Conservation (phyloP, 2,797 vertebrate species). For the Pelochelys cantorii region DNA sequence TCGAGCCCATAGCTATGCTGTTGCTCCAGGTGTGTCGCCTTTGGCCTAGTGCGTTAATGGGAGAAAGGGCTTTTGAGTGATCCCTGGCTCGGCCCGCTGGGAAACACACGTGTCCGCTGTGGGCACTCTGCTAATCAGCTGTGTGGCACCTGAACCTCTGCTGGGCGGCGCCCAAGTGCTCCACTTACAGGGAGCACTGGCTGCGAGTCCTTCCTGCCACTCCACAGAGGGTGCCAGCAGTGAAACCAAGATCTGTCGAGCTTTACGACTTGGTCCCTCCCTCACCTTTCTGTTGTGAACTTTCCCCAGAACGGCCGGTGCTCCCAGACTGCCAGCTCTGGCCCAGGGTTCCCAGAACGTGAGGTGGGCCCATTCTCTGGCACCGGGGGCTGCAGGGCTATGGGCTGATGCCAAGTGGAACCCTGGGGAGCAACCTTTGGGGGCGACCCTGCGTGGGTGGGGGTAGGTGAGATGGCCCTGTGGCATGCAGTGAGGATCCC, state of each 20-base stretch:
- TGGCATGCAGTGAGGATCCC: background rate
- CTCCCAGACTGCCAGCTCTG: background rate
- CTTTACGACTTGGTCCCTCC: background rate
- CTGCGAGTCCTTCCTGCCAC: background rate
- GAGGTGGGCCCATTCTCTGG: background rate
- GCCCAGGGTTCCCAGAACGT: background rate
- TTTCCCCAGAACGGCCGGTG: background rate
- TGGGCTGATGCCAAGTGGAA: background rate
- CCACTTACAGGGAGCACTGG: too few relatives aligned
- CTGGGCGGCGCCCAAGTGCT: too few relatives aligned
- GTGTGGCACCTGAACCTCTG: too few relatives aligned
- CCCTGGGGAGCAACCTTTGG: background rate
- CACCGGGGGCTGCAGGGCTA: background rate
- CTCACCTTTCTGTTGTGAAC: background rate
- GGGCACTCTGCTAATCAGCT: too few relatives aligned
- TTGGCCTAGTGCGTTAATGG: background rate
- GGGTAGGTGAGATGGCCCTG: background rate
- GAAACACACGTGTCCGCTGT: too few relatives aligned
- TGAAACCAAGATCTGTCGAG: background rate
- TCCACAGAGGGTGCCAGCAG: background rate
- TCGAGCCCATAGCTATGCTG: background rate
- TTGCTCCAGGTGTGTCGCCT: background rate
- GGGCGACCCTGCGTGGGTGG: background rate
- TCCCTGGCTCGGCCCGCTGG: background rate
- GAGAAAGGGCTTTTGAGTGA: background rate